Conservation (phyloP, 2,888 invertebrate genomes). For the Drosophila cognata region DNA sequence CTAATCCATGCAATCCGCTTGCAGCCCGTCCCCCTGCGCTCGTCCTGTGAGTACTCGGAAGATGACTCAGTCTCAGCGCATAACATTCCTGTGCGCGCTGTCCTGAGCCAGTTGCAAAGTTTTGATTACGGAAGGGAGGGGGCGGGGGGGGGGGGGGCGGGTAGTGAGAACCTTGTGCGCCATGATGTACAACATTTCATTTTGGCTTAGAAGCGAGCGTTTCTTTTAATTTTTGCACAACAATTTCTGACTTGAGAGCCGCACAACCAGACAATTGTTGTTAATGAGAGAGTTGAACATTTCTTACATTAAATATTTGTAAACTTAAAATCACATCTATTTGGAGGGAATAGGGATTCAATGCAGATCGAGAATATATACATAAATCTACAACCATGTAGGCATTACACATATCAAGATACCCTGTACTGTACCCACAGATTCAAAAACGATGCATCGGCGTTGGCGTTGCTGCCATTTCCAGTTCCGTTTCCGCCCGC, state of each 20-base stretch:
- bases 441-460: slow-evolving; percentile 4
- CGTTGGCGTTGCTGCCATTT: slow-evolving; percentile 58
- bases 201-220: slow-evolving; percentile 45
- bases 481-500: slow-evolving; percentile 68
- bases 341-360: not conserved
- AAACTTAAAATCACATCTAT: not conserved
- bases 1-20: slow-evolving; percentile 1
- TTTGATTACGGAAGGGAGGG: slow-evolving; percentile 1
- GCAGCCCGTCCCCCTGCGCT: too few species aligned
- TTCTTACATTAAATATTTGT: not conserved
- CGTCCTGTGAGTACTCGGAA: not conserved
- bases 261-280: not conserved
- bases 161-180: slow-evolving; percentile 6
- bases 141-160: fast-evolving
- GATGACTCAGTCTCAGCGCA: slow-evolving; percentile 31
- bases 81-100: slow-evolving; percentile 31
- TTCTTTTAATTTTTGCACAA: slow-evolving; percentile 42
- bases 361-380: not conserved
- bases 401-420: not conserved
- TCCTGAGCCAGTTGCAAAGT: slow-evolving; percentile 51
- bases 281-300: not conserved
- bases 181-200: slow-evolving; percentile 63
- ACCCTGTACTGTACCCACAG: not conserved
- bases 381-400: not conserved
- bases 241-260: not conserved